These are phyloP conservation scores for Chaetodon auriga DNA, from an alignment of 2,113 vertebrate genomes.

Conservation along the genomic window DNA sequence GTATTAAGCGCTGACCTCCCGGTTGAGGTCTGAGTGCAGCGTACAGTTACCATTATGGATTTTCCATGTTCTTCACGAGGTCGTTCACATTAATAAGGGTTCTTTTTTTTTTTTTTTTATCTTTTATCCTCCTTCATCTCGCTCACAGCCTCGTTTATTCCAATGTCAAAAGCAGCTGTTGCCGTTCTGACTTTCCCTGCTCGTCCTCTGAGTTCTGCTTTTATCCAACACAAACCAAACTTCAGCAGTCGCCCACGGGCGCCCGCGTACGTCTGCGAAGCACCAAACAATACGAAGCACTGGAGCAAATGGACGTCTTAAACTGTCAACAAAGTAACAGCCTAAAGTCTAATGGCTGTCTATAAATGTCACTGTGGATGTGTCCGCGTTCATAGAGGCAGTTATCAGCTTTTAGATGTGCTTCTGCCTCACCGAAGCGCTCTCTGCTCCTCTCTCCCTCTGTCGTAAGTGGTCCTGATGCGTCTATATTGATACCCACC, in stretches of 20 bases:
- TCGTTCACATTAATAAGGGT: too few species aligned
- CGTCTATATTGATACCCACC: constrained; percentile 67
- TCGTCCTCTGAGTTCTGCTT: not conserved
- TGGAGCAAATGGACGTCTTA: constrained; percentile 47
- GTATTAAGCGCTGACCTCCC: too few species aligned
- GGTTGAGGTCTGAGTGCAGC: too few species aligned
- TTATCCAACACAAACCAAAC: constrained; percentile 8
- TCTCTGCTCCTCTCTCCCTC: constrained; percentile 22
- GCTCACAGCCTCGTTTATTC: not conserved
- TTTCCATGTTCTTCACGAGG: too few species aligned
- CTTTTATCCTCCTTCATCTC: not conserved
- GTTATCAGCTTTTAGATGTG: constrained; percentile 72
- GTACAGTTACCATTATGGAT: too few species aligned
- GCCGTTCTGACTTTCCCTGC: not conserved
- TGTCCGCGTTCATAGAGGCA: constrained; percentile 68
- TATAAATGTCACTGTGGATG: constrained; percentile 61
- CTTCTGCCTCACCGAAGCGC: constrained; percentile 42
- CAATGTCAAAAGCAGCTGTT: not conserved
- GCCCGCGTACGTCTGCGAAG: not conserved
- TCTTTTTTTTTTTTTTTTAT: too few species aligned
- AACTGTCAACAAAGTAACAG: constrained; percentile 55
- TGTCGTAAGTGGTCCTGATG: constrained; percentile 64
- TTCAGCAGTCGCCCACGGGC: not conserved
- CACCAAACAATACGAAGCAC: constrained; percentile 15
- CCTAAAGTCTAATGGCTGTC: constrained; percentile 56